These are phyloP conservation scores for Oxygymnocypris stewartii DNA, from an alignment of 2,113 vertebrate species.

Conservation along the genomic window DNA sequence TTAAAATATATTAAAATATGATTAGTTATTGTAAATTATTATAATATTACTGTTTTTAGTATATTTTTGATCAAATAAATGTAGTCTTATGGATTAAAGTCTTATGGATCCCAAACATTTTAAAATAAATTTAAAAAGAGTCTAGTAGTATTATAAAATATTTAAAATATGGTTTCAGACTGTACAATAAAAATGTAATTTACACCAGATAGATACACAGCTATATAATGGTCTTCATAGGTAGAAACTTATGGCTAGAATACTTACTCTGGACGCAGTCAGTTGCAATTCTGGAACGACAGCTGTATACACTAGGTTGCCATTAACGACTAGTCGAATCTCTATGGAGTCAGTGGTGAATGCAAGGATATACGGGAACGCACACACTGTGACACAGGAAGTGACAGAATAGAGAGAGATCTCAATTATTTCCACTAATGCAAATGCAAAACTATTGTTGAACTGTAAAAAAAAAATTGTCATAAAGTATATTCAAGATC, in stretches of 20 bases:
- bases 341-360: constrained; percentile 98
- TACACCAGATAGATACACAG: neutral
- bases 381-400: constrained; percentile 83
- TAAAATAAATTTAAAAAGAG: neutral
- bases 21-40: neutral
- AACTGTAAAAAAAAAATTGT: neutral
- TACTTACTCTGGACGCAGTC: constrained; percentile 89
- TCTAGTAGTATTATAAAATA: neutral
- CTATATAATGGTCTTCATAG: neutral
- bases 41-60: neutral
- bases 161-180: neutral
- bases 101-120: neutral
- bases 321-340: constrained; percentile 96
- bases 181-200: neutral
- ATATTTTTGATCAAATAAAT: neutral
- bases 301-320: constrained; percentile 96
- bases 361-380: constrained; percentile 96
- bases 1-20: neutral
- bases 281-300: constrained; percentile 94
- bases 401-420: neutral
- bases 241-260: neutral
- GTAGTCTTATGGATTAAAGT: neutral
- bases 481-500: neutral
- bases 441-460: constrained; percentile 24
- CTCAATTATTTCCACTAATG: constrained; percentile 19